These are phyloP conservation scores for Stictocephala bisonia DNA, from an alignment of 2,888 invertebrate species.

Conservation along the genomic window DNA sequence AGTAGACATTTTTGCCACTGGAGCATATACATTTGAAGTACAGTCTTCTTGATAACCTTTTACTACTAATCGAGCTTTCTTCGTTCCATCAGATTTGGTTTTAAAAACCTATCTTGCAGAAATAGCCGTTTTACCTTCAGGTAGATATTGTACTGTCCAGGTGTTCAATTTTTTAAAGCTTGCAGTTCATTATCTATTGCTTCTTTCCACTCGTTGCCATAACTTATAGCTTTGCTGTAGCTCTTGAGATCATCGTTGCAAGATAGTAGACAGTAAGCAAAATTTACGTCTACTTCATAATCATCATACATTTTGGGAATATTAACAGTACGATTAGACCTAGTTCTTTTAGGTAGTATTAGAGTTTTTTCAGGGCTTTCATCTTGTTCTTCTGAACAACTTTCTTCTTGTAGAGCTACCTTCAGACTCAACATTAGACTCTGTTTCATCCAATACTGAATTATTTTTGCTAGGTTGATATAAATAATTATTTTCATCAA, in stretches of 20 bases:
- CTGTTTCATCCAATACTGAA: background rate
- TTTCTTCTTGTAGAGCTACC: background rate
- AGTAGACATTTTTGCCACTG: too few species aligned
- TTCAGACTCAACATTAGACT: constrained; percentile 4
- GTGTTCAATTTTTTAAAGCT: too few species aligned
- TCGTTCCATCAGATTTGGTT: too few species aligned
- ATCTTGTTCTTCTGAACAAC: background rate
- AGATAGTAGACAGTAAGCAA: background rate
- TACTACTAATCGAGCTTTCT: too few species aligned
- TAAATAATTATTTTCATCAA: background rate
- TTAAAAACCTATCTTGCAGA: too few species aligned
- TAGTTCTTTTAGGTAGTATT: too few species aligned
- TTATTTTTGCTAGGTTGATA: background rate
- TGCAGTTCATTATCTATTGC: background rate
- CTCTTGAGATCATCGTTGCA: background rate
- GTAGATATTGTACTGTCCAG: too few species aligned
- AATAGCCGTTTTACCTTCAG: too few species aligned
- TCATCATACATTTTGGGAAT: background rate
- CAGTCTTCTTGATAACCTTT: too few species aligned
- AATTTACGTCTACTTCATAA: background rate
- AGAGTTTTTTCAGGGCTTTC: background rate
- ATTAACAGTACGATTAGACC: too few species aligned
- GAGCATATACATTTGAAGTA: too few species aligned
- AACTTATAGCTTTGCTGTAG: background rate
- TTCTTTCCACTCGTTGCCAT: background rate